Evolutionary conservation across 2,888 invertebrate species (phyloP).

Genomic region (Sturmia bella): DNA sequence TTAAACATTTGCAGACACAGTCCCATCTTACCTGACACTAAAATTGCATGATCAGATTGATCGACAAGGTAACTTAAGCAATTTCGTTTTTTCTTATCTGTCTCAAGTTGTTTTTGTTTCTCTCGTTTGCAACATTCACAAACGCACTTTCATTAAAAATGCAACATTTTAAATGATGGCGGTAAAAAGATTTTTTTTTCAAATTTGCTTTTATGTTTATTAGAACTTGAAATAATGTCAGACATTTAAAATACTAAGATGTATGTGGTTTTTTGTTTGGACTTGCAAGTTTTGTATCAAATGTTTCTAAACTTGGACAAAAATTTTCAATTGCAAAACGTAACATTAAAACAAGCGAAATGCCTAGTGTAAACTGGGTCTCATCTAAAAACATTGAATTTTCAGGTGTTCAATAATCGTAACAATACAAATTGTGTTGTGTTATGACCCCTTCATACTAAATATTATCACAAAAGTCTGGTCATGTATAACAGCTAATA

Average conservation of each 20-base stretch:
- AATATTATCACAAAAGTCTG: no score
- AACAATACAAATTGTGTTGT: no score
- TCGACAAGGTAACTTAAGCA: constrained; percentile 48
- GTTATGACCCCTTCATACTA: no score
- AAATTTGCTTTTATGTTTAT: background rate
- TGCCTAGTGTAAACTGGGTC: no score
- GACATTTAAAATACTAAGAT: background rate
- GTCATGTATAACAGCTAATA: no score
- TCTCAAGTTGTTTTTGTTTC: background rate
- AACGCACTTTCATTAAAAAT: constrained; percentile 26
- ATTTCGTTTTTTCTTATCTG: constrained; percentile 24
- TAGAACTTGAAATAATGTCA: constrained; percentile 8
- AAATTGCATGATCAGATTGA: constrained; percentile 60
- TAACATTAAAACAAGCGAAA: no score
- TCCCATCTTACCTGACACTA: constrained; percentile 46
- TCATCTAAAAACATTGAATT: no score
- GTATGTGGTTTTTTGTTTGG: background rate
- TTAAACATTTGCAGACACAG: constrained; percentile 27
- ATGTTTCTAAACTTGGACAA: no score
- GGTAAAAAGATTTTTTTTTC: background rate
- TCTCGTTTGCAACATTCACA: background rate
- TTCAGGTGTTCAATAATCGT: no score
- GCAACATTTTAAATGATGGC: background rate
- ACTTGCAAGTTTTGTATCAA: background rate
- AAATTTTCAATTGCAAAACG: no score